Evolutionary conservation across 2,797 vertebrate species (phyloP), one percentile per base, ranked within the genome.

Genomic region (Rousettus madagascariensis): DNA sequence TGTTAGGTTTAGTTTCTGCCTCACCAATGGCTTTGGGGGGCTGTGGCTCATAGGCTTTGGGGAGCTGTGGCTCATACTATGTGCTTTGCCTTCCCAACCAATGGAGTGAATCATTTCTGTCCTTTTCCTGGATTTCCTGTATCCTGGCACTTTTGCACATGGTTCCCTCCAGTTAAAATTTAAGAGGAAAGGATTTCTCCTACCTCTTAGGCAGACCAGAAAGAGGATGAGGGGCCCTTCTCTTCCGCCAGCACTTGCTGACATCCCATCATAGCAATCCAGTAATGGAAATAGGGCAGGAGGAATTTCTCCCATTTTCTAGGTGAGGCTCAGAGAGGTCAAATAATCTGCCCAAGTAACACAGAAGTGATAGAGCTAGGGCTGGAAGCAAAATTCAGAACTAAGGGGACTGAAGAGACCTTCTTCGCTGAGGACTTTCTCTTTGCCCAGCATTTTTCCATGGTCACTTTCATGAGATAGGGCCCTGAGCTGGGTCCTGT

Each of bases 101-200:
- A 33, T 59, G 51, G 69, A 55, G 69, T 19, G 1, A 51, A 51
- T 94, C 63, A 41, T 41, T 85, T 80, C 24, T 16, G 22, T 77
- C 24, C 51, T 85, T n/a, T 53, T 86, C 66, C 71, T 92, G 88
- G 51, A 28, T 93, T 95, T 94, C 68, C 65, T 65, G 8, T 71
- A 51, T 93, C 75, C 84, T 82, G 87, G 75, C 11, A 46, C 84
- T 96, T 96, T 55, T 72, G 53, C 11, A 72, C 66, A n/a, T 78
- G 71, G 51, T 77, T 86, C 49, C 61, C 61, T 92, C 17, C 53
- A 68, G 55, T 94, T 93, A 96, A 94, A 89, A 75, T 65, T 68
- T 90, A 85, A 88, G 61, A 95, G 38, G 65, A 82, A 91, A 90
- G 63, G 84, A 78, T 91, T 93, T 61, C 77, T 96, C 75, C 20